These are phyloP conservation scores for Agonum fuliginosum DNA, from an alignment of 2,888 invertebrate genomes.

Conservation along the genomic window DNA sequence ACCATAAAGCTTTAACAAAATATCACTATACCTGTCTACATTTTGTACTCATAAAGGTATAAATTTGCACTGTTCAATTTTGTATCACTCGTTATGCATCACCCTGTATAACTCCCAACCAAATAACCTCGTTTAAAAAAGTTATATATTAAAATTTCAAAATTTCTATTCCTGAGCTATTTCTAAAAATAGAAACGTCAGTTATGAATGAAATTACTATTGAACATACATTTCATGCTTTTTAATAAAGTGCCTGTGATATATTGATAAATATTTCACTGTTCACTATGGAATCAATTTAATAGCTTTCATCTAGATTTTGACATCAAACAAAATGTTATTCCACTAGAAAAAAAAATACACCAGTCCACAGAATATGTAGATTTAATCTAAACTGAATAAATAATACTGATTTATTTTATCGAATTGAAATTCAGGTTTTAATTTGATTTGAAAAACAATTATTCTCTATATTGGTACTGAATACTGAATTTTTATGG, in stretches of 20 bases:
- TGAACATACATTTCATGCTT: slow-evolving; percentile 18
- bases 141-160: no score
- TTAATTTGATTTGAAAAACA: background rate
- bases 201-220: background rate
- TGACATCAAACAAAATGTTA: slow-evolving; percentile 19
- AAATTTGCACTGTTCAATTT: no score
- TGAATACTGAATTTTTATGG: background rate
- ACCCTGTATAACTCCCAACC: no score
- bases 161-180: background rate
- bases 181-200: background rate
- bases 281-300: background rate
- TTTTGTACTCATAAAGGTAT: no score
- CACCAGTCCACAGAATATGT: background rate
- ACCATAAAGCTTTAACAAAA: no score
- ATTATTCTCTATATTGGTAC: background rate
- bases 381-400: slow-evolving; percentile 14
- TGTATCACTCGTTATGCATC: no score
- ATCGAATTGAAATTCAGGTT: background rate
- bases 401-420: background rate
- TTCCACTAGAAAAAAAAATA: background rate
- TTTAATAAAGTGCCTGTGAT: slow-evolving; percentile 6
- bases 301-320: slow-evolving; percentile 11
- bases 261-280: slow-evolving; percentile 17
- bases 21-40: no score
- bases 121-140: no score